A percentile compares a stretch with the other conserved stretches of the same genome.
These are phyloP conservation scores for Patella ulyssiponensis DNA, from an alignment of 2,888 invertebrate species.

Conservation along the genomic window DNA sequence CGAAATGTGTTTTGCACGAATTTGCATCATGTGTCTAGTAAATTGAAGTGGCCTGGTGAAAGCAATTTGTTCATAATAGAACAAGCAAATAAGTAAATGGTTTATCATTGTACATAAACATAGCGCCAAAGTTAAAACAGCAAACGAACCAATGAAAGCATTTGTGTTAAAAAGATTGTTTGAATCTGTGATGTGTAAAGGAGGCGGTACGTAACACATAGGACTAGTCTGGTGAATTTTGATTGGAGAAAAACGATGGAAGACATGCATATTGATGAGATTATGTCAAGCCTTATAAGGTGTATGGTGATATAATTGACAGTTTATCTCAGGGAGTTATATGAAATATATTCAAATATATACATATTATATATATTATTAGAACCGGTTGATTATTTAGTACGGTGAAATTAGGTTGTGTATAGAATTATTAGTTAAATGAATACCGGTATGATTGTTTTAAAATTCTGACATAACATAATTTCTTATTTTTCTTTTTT, in stretches of 20 bases:
- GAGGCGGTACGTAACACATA: background rate
- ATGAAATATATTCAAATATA: too few species aligned
- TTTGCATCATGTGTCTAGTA: background rate
- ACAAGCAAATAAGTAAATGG: too few species aligned
- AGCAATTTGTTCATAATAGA: background rate
- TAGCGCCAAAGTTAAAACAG: too few species aligned
- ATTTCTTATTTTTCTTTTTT: background rate
- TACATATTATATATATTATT: background rate
- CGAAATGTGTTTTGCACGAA: too few species aligned
- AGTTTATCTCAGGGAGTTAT: too few species aligned
- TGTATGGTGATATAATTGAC: background rate
- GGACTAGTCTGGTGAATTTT: background rate
- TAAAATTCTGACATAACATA: background rate
- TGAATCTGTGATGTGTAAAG: background rate
- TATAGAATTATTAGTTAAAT: background rate
- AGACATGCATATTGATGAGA: constrained; percentile 5
- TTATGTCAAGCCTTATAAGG: background rate
- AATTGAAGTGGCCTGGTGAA: background rate
- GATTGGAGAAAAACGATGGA: background rate
- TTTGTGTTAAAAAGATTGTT: background rate
- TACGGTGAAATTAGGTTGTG: constrained; percentile 12
- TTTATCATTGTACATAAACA: too few species aligned
- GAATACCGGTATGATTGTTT: background rate
- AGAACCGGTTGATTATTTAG: constrained; percentile 8
- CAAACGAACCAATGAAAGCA: too few species aligned